Evolutionary conservation across 2,113 vertebrate species (phyloP), one percentile per base, ranked within the genome.

Genomic region (Crotophaga sulcirostris): DNA sequence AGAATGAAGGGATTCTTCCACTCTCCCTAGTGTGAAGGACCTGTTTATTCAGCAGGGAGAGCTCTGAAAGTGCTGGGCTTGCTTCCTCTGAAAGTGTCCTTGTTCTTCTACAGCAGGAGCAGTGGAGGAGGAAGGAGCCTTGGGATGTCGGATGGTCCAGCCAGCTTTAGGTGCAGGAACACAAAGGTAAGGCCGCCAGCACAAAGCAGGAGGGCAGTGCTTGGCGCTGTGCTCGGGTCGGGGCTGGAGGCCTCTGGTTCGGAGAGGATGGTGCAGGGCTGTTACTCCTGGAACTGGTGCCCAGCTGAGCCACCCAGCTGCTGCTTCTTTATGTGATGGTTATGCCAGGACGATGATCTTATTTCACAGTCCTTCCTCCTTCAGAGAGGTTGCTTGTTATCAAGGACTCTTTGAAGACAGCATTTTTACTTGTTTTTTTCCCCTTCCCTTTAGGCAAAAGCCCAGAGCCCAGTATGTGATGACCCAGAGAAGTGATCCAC

Each of bases 391-490:
- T 26, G 12, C n/a, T 75, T 9, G 23, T 54, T 9, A 16, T 0
- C 8, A 10, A 8, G 2, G 3, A 9, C 4, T 11, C 21, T 25
- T 21, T 5, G 3, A 17, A 51, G 64, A 5, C 29, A 33, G 11
- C 13, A 1, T 40, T 76, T 83, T 26, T 7, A 51, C 45, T 23
- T 28, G 26, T 23, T 23, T 45, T 25, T 2, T 1, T 3, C 62
- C 21, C 33, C 36, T 74, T 13, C 58, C 58, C 74, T 83, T 8
- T 67, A 98, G 98, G 96, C 85, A 4, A 98, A 97, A 74, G n/a
- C 79, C 11, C 91, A 82, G 33, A 93, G 94, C 72, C 72, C 96
- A 34, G 87, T 82, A 3, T 40, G 94, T 0, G 90, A 84, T 19
- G 60, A 60, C 1, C 82, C 84, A 0, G 95, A 96, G 49, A 95